A percentile compares a stretch with the other conserved stretches of the same genome.
Evolutionary conservation across 2,797 vertebrate genomes (phyloP).

Genomic region (Paguma larvata): DNA sequence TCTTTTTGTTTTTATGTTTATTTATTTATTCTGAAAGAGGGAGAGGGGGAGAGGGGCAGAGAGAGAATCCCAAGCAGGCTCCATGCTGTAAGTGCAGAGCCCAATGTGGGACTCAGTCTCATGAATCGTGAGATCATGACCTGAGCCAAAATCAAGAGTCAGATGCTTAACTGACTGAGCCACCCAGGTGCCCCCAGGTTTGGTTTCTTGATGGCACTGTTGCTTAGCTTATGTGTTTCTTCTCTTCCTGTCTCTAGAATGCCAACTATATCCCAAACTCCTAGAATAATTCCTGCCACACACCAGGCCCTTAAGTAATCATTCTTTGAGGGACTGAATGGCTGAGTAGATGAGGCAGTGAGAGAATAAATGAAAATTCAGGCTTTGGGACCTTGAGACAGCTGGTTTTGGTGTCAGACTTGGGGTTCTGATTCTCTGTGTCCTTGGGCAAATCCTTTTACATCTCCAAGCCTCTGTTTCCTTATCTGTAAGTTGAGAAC

Average conservation of each 20-base stretch:
- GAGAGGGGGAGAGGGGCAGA: no score
- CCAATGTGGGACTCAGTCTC: no score
- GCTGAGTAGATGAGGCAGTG: neutral
- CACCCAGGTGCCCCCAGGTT: neutral
- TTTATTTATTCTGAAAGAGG: no score
- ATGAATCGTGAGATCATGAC: no score
- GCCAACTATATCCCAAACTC: neutral
- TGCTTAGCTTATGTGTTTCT: neutral
- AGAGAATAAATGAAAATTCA: neutral
- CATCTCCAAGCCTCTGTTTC: neutral
- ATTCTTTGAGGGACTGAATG: neutral
- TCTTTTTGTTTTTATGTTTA: no score
- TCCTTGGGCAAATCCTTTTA: neutral
- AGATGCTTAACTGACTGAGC: no score
- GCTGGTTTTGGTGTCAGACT: neutral
- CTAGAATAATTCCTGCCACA: neutral
- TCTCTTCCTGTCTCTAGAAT: neutral
- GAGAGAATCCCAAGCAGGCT: no score
- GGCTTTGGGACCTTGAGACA: neutral
- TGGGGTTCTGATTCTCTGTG: neutral
- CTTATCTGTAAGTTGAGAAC: neutral
- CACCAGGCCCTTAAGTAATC: fast-evolving
- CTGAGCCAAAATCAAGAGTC: no score
- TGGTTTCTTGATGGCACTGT: neutral
- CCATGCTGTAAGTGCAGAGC: no score